Percentiles rank a stretch among this genome's conserved stretches.
Evolutionary conservation across 2,888 invertebrate species (phyloP).

Genomic region (Pomacea canaliculata): DNA sequence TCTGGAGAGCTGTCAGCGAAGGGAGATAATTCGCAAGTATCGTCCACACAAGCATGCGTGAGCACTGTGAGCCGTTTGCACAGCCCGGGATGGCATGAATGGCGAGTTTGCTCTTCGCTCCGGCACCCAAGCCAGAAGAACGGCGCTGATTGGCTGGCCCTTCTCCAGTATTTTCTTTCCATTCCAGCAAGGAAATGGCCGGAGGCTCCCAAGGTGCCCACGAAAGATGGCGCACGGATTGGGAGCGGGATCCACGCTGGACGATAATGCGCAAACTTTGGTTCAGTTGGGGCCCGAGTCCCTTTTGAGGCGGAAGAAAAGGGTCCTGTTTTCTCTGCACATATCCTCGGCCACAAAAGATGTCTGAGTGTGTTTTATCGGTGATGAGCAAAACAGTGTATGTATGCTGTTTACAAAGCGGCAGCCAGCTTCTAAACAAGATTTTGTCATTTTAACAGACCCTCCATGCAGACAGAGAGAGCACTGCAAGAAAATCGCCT

Average conservation of each 20-base stretch:
- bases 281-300: background rate
- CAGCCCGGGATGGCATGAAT: slow-evolving; percentile 3
- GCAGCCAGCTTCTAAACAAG: too few relatives aligned
- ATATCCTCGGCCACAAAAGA: too few relatives aligned
- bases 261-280: slow-evolving; percentile 10
- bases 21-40: slow-evolving; percentile 21
- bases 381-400: too few relatives aligned
- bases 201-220: slow-evolving; percentile 5
- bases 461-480: too few relatives aligned
- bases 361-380: too few relatives aligned
- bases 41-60: slow-evolving; percentile 13
- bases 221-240: slow-evolving; percentile 17
- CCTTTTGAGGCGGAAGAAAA: too few relatives aligned
- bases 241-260: slow-evolving; percentile 17
- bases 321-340: too few relatives aligned
- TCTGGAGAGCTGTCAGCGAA: slow-evolving; percentile 19
- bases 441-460: too few relatives aligned
- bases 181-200: slow-evolving; percentile 26
- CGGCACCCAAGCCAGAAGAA: slow-evolving; percentile 11
- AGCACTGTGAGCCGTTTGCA: slow-evolving; percentile 19
- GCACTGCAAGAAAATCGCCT: too few relatives aligned
- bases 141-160: slow-evolving; percentile 21
- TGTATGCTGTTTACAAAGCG: too few relatives aligned
- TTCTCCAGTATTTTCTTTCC: slow-evolving; percentile 24
- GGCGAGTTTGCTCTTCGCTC: slow-evolving; percentile 25